These are phyloP conservation scores for Kryptolebias ocellatus DNA, from an alignment of 2,797 vertebrate genomes.

Conservation along the genomic window DNA sequence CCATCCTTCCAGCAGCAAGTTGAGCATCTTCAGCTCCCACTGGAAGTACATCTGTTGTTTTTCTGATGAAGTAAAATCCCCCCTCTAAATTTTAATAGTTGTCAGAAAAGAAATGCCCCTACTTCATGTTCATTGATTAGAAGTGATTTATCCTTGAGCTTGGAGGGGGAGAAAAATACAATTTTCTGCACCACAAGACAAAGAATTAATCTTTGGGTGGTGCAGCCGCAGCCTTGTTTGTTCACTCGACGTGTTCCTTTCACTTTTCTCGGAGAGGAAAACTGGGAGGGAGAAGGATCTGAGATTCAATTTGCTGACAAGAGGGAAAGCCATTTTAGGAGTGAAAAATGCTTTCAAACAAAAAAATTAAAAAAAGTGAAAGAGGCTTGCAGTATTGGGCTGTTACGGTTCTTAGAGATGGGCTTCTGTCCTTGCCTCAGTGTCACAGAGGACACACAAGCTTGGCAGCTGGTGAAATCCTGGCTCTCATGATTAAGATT, in stretches of 20 bases:
- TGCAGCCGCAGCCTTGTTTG: constrained; percentile 58
- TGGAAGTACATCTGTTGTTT: no score
- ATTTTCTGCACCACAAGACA: constrained; percentile 70
- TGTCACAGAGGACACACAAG: constrained; percentile 28
- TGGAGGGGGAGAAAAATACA: constrained; percentile 36
- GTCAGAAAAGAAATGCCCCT: constrained; percentile 21
- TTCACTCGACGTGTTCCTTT: constrained; percentile 67
- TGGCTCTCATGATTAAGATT: constrained; percentile 31
- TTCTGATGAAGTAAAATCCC: no score
- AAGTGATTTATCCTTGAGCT: constrained; percentile 48
- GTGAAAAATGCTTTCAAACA: constrained; percentile 70
- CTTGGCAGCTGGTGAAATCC: constrained; percentile 26
- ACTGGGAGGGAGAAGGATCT: constrained; percentile 49
- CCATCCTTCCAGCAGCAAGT: no score
- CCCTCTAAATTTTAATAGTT: no score
- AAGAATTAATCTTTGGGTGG: constrained; percentile 53
- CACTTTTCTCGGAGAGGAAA: constrained; percentile 65
- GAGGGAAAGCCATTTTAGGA: constrained; percentile 75
- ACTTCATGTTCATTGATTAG: constrained; percentile 74
- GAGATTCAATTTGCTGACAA: constrained; percentile 76
- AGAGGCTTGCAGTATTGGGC: constrained; percentile 46
- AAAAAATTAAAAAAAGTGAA: constrained; percentile 63
- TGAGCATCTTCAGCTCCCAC: no score
- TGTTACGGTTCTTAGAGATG: constrained; percentile 48
- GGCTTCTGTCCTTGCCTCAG: constrained; percentile 38